Conservation (phyloP, 2,113 vertebrate genomes). For the Cephalopterus ornatus region DNA sequence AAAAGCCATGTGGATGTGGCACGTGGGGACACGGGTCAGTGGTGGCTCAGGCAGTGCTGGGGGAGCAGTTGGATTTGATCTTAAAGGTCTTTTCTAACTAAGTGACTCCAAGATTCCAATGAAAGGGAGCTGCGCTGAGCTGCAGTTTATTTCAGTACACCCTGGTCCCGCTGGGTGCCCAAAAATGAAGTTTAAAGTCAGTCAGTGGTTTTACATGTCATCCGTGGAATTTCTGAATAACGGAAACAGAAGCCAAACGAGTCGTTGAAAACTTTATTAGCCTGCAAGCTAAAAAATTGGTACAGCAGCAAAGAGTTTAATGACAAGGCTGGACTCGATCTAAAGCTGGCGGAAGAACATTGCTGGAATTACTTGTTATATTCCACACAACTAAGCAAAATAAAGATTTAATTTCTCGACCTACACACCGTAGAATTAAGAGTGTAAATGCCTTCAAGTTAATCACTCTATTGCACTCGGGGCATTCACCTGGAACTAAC, state of each 20-base stretch:
- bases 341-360: not conserved
- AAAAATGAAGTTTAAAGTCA: rapidly evolving
- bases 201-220: rapidly evolving
- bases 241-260: rapidly evolving
- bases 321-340: not conserved
- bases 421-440: rapidly evolving
- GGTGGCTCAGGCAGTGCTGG: not conserved
- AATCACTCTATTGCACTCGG: too few relatives aligned
- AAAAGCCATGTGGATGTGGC: not conserved
- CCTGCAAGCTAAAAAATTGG: rapidly evolving
- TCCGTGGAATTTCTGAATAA: rapidly evolving
- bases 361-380: rapidly evolving
- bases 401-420: rapidly evolving
- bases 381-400: not conserved
- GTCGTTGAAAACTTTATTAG: not conserved
- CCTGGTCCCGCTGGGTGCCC: not conserved
- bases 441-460: not conserved
- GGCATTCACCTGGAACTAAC: rapidly evolving
- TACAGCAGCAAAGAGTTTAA: not conserved
- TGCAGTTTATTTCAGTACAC: rapidly evolving
- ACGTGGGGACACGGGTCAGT: not conserved
- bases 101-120: not conserved
- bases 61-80: not conserved
- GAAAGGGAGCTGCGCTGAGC: not conserved
- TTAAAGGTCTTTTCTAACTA: rapidly evolving